These are phyloP conservation scores for Acrocephalus kingi DNA, from an alignment of 2,113 vertebrate species.

Conservation along the genomic window DNA sequence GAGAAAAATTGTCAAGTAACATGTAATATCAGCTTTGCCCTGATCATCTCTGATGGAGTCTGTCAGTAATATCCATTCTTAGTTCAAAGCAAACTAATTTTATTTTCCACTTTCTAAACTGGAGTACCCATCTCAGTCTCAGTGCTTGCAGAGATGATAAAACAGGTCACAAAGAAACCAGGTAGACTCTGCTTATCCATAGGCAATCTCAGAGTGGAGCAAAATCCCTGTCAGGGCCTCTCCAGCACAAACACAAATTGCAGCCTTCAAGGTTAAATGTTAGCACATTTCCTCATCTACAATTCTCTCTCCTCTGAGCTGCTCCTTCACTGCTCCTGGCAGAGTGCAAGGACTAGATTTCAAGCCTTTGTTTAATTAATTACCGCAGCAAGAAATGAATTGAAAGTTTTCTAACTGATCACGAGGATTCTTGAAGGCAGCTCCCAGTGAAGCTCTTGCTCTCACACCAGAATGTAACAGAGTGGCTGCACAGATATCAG, in stretches of 20 bases:
- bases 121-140: background rate
- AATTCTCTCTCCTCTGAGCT: background rate
- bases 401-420: background rate
- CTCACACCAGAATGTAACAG: background rate
- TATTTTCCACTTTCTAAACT: background rate
- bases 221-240: background rate
- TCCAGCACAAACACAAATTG: background rate
- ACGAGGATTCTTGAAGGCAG: background rate
- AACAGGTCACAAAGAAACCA: background rate
- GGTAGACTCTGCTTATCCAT: background rate
- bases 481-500: background rate
- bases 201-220: background rate
- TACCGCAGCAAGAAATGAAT: background rate
- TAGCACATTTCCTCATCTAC: background rate
- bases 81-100: conserved; percentile 8
- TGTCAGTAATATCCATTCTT: conserved; percentile 18
- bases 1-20: conserved; percentile 51
- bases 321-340: background rate
- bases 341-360: background rate
- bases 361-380: conserved; percentile 4
- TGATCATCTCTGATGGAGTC: conserved; percentile 1
- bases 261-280: background rate
- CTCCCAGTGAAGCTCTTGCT: background rate
- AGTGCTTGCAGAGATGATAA: background rate
- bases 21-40: background rate